Conservation (phyloP, 2,797 vertebrate genomes). For the Acropternis orthonyx region DNA sequence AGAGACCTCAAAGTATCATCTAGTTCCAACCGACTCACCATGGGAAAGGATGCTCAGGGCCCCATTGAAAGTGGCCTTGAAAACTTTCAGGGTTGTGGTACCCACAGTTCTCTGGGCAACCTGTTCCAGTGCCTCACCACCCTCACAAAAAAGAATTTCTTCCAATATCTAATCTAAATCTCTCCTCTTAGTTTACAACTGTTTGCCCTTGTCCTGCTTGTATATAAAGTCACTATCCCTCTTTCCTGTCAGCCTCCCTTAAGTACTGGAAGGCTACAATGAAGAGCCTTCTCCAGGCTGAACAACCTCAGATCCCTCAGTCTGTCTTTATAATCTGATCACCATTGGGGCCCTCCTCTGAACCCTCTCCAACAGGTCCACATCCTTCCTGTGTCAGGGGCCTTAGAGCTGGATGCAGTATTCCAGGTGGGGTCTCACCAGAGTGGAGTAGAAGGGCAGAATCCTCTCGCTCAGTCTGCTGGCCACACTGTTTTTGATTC, state of each 20-base stretch:
- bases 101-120: background rate
- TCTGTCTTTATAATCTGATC: background rate
- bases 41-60: background rate
- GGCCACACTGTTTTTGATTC: background rate
- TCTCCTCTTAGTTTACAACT: background rate
- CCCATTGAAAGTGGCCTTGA: background rate
- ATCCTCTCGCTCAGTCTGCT: background rate
- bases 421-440: background rate
- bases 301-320: background rate
- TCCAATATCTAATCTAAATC: background rate
- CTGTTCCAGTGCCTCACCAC: background rate
- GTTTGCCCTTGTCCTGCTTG: background rate
- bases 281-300: background rate
- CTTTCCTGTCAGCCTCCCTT: no score
- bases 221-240: background rate
- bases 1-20: background rate
- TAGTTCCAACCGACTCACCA: background rate
- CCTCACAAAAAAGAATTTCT: background rate
- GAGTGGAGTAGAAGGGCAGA: background rate
- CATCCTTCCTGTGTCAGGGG: rapidly evolving
- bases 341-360: rapidly evolving
- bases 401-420: background rate
- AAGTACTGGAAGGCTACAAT: background rate
- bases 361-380: background rate
- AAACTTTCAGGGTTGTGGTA: background rate